Conservation (phyloP, 2,888 invertebrate species). For the Unio delphinus region DNA sequence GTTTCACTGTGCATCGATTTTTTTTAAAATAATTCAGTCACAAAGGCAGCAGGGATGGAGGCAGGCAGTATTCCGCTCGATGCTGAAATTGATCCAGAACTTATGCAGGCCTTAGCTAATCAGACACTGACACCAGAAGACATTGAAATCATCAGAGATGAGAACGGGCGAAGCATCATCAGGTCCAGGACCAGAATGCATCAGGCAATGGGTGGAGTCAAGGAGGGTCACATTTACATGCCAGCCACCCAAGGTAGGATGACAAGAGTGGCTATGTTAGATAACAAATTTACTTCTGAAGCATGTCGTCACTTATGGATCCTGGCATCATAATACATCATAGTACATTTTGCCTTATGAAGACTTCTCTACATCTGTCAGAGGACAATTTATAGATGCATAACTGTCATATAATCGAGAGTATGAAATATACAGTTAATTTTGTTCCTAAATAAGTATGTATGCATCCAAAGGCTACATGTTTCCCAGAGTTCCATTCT, state of each 20-base stretch:
- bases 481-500: too few species aligned
- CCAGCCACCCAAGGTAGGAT: constrained; percentile 12
- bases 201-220: constrained; percentile 52
- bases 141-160: constrained; percentile 58
- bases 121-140: constrained; percentile 58
- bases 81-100: constrained; percentile 59
- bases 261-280: not conserved
- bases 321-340: too few species aligned
- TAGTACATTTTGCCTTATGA: too few species aligned
- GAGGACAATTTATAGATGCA: too few species aligned
- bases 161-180: constrained; percentile 49
- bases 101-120: constrained; percentile 58
- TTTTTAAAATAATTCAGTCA: constrained; percentile 28
- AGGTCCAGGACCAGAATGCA: constrained; percentile 41
- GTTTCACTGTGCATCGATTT: too few species aligned
- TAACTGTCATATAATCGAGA: too few species aligned
- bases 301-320: too few species aligned
- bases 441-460: too few species aligned
- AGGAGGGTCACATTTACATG: constrained; percentile 55
- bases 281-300: too few species aligned
- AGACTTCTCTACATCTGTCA: too few species aligned
- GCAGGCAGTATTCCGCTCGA: constrained; percentile 47
- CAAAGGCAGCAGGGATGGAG: constrained; percentile 49
- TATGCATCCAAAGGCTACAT: too few species aligned
- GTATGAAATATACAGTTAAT: too few species aligned